Percentiles rank a stretch among this genome's conserved stretches.
Evolutionary conservation across 2,888 invertebrate species (phyloP).

Genomic region (Coenonympha glycerion): DNA sequence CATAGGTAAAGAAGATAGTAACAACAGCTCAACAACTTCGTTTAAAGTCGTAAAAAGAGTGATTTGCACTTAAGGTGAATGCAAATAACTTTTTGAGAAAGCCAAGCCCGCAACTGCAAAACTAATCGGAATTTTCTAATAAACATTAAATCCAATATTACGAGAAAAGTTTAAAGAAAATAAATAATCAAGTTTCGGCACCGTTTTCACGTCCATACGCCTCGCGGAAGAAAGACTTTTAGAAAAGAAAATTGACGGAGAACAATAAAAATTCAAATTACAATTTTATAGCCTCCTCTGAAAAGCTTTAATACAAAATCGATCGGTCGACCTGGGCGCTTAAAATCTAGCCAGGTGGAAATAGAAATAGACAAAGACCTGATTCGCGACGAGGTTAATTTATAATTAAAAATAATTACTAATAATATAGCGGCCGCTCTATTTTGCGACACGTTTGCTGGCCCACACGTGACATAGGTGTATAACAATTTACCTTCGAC

Average conservation of each 20-base stretch:
- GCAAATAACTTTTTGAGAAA: not conserved
- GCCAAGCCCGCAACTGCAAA: not conserved
- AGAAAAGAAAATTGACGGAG: constrained; percentile 11
- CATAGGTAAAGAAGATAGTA: no score
- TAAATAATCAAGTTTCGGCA: not conserved
- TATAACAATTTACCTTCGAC: no score
- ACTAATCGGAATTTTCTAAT: not conserved
- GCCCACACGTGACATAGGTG: not conserved
- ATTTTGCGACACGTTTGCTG: not conserved
- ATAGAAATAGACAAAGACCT: constrained; percentile 38
- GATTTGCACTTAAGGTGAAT: not conserved
- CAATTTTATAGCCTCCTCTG: constrained; percentile 9
- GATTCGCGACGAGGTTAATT: constrained; percentile 29
- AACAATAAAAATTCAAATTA: constrained; percentile 15
- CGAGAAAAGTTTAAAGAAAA: not conserved
- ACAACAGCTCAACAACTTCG: not conserved
- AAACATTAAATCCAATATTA: not conserved
- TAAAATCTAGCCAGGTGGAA: constrained; percentile 42
- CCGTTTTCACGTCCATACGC: not conserved
- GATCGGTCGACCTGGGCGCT: constrained; percentile 37
- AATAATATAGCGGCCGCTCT: not conserved
- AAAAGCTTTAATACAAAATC: constrained; percentile 46
- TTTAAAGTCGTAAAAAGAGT: not conserved
- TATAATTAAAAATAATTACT: constrained; percentile 21
- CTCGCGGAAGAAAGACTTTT: constrained; percentile 2